These are phyloP conservation scores for Neodon shergylaensis DNA, from an alignment of 2,113 vertebrate genomes.

Conservation along the genomic window DNA sequence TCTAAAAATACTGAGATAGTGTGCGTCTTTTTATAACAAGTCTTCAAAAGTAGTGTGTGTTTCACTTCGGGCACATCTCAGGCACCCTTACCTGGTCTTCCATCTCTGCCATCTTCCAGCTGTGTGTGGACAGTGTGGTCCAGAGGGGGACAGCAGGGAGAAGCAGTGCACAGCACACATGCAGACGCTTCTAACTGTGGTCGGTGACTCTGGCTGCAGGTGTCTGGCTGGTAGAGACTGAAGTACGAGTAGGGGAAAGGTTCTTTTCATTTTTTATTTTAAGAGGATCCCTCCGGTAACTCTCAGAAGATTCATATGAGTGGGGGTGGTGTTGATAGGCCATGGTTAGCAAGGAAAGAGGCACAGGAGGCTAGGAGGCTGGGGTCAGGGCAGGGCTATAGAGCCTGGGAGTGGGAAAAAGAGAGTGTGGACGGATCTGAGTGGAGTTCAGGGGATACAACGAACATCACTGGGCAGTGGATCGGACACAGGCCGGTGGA, in stretches of 20 bases:
- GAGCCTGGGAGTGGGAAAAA: not conserved
- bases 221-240: not conserved
- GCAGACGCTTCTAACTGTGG: not conserved
- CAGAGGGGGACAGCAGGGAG: not conserved
- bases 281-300: not conserved
- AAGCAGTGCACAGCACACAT: accelerated
- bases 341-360: not conserved
- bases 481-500: not conserved
- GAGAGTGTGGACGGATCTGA: not conserved
- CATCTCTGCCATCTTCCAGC: not conserved
- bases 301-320: not conserved
- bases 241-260: not conserved
- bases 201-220: not conserved
- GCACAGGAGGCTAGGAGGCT: not conserved
- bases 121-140: not conserved
- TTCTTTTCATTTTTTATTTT: not conserved
- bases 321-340: not conserved
- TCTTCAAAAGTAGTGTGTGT: not conserved
- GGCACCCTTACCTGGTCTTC: not conserved
- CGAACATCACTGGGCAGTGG: not conserved
- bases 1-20: not conserved
- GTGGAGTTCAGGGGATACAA: not conserved
- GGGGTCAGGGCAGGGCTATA: not conserved
- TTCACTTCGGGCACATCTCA: not conserved
- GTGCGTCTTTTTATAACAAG: not conserved